A percentile compares a stretch with the other conserved stretches of the same genome.
phyloP scores from a whole-genome alignment of 2,888 invertebrate genomes.

The Cheilosia pagana region DNA sequence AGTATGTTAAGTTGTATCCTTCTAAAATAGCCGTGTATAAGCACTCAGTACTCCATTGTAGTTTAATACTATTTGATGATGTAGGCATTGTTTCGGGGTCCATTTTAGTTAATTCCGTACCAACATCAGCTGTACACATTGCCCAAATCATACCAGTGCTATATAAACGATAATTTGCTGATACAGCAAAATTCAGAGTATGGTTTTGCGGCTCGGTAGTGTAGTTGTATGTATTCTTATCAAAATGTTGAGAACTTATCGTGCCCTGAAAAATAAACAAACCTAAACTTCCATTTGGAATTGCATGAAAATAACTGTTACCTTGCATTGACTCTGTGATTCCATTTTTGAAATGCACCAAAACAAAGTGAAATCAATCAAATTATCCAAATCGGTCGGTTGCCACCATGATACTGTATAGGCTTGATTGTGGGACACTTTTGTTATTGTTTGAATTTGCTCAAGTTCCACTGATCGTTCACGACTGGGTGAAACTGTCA shows the following conservation, averaged over 20 bases:
- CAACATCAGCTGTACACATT: constrained; percentile 85
- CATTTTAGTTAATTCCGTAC: constrained; percentile 80
- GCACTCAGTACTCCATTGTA: constrained; percentile 92
- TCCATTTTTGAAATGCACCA: constrained; percentile 88
- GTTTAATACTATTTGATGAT: constrained; percentile 84
- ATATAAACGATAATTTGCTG: constrained; percentile 88
- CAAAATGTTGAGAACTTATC: constrained; percentile 86
- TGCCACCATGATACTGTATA: constrained; percentile 91
- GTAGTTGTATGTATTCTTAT: constrained; percentile 78
- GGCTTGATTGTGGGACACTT: constrained; percentile 88
- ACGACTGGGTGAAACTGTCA: constrained; percentile 77
- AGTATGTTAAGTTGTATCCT: constrained; percentile 91
- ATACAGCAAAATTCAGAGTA: constrained; percentile 90
- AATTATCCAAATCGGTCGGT: constrained; percentile 82
- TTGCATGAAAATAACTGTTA: constrained; percentile 73
- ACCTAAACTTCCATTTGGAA: neutral
- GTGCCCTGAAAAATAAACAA: constrained; percentile 84
- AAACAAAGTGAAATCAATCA: constrained; percentile 91
- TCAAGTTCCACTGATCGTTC: constrained; percentile 29
- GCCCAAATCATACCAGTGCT: constrained; percentile 95
- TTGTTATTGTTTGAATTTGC: constrained; percentile 85
- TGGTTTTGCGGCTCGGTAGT: constrained; percentile 84
- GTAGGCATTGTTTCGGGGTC: constrained; percentile 78
- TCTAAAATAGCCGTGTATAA: constrained; percentile 89
- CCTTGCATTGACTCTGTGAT: constrained; percentile 86